Conservation (phyloP, 2,797 vertebrate species). For the Pyrocephalus nanus region DNA sequence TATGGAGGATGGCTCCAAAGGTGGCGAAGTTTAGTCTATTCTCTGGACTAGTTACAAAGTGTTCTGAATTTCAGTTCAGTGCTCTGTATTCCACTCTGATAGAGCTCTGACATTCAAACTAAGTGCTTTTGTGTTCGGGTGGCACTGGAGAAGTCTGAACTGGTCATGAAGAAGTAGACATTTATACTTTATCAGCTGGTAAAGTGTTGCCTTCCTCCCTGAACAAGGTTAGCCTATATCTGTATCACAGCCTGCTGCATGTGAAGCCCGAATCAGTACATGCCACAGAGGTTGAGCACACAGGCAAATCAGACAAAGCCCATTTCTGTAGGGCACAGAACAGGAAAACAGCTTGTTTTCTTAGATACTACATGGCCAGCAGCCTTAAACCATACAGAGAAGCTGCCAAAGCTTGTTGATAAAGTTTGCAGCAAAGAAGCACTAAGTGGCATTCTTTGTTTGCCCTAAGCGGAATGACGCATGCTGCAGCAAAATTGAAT, state of each 20-base stretch:
- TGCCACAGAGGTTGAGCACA: background rate
- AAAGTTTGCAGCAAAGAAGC: background rate
- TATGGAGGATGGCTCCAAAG: background rate
- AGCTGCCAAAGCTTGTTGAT: background rate
- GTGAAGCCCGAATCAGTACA: background rate
- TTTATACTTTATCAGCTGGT: background rate
- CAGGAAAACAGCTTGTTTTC: background rate
- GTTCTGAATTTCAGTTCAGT: background rate
- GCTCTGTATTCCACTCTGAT: background rate
- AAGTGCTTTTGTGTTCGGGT: background rate
- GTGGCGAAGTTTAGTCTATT: background rate
- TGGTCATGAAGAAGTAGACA: background rate
- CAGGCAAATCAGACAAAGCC: background rate
- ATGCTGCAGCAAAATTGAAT: background rate
- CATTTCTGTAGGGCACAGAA: background rate
- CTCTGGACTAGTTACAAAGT: background rate
- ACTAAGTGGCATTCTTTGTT: background rate
- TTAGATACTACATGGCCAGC: background rate
- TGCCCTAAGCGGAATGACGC: background rate
- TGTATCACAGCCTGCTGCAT: background rate
- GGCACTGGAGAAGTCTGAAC: background rate
- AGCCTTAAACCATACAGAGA: background rate
- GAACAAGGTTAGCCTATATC: background rate
- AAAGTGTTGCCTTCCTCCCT: background rate
- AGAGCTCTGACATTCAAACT: background rate